phyloP scores from a whole-genome alignment of 2,888 invertebrate species.

The Eumacrocentrus americanus region DNA sequence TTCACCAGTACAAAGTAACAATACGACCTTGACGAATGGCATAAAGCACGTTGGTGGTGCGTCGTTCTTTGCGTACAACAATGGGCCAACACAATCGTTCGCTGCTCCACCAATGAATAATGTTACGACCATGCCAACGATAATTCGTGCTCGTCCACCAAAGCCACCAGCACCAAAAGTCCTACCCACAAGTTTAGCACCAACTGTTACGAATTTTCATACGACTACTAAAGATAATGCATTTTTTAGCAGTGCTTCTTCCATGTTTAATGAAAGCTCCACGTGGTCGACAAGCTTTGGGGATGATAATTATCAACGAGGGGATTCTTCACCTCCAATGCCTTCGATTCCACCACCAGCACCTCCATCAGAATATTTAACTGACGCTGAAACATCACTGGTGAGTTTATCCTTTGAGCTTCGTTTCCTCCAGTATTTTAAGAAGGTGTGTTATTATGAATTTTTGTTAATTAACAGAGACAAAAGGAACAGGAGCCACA shows the following conservation, averaged over 20 bases:
- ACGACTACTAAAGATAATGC: constrained; percentile 40
- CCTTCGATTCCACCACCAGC: constrained; percentile 80
- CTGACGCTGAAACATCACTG: constrained; percentile 41
- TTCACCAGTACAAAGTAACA: constrained; percentile 59
- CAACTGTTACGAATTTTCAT: constrained; percentile 34
- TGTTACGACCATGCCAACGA: constrained; percentile 69
- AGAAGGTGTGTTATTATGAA: background rate
- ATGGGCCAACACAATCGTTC: constrained; percentile 23
- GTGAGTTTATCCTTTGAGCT: background rate
- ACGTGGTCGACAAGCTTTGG: constrained; percentile 16
- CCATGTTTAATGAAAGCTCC: constrained; percentile 22
- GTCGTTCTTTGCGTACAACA: constrained; percentile 49
- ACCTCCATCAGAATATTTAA: constrained; percentile 66
- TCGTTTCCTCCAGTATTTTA: background rate
- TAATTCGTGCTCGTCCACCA: constrained; percentile 72
- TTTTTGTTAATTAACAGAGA: constrained; percentile 17
- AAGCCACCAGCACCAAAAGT: constrained; percentile 65
- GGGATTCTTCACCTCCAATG: constrained; percentile 76
- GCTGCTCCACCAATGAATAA: constrained; percentile 31
- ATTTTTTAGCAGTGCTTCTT: constrained; percentile 36
- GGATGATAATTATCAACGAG: background rate
- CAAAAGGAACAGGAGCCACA: constrained; percentile 64
- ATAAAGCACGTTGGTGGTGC: constrained; percentile 48
- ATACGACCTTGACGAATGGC: constrained; percentile 30
- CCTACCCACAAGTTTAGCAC: constrained; percentile 54